Base-by-base conservation (phyloP, 2,888 invertebrate genomes). In the Leptinotarsa juncta region DNA sequence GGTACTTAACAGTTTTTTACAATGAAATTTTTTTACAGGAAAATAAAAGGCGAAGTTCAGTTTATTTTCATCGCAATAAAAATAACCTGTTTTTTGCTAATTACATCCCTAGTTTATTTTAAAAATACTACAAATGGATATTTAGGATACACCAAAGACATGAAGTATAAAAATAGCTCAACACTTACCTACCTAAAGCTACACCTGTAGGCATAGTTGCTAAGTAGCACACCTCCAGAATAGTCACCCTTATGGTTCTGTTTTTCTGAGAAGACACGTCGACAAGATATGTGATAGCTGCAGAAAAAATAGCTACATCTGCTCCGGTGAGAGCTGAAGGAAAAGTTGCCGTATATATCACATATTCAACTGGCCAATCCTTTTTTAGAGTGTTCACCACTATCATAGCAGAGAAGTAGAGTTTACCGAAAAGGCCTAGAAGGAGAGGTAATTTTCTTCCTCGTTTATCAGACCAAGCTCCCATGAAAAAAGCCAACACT, bases 131-230 rank as follows among this genome's bases (percentile, higher is more conserved):
- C 7, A 42, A 42, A 42, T 42, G 42, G 10, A 10, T 42, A 12
- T 42, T 42, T 42, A 42, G 42, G 42, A 42, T 42, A 42, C 42
- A 42, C 10, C 42, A 42, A 42, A 42, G 10, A 42, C 10, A 42
- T 42, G 42, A 42, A 42, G 0, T 42, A 10, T 42, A 42, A 10
- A 42, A 42, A 10, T 42, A 42, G 42, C 42, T 42, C 42, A 42
- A 70, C 18, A 18, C 55, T 65, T 55, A 82, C 84, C 89, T 89
- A 90, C 94, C 95, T 76, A 94, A 84, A 42, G 94, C 94, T 7
- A 95, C 92, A 62, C 97, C 97, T 0, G 92, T 90, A 0, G 96
- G 96, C 91, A 96, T 94, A 0, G 97, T 94, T 72, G 93, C 91
- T 80, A 97, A 90, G 84, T 96, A 95, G 82, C 94, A 92, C 0